phyloP scores from a whole-genome alignment of 2,888 invertebrate species.

The Temnothorax unifasciatus region DNA sequence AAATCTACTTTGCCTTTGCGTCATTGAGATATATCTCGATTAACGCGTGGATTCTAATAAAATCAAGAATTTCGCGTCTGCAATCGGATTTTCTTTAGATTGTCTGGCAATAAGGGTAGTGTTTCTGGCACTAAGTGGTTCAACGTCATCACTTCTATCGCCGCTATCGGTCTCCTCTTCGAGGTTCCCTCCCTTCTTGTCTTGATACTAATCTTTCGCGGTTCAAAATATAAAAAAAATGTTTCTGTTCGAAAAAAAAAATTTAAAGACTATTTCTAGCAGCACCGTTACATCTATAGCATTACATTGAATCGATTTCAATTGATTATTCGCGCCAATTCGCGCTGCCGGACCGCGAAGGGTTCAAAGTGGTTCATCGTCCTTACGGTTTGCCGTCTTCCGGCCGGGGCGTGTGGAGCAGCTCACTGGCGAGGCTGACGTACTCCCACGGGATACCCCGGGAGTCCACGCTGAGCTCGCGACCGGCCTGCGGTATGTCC shows the following conservation, averaged over 20 bases:
- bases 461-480: slow-evolving; percentile 85
- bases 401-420: slow-evolving; percentile 81
- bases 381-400: slow-evolving; percentile 83
- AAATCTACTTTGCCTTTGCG: slow-evolving; percentile 1
- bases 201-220: slow-evolving; percentile 19
- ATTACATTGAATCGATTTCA: background rate
- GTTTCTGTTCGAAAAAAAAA: background rate
- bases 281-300: no score
- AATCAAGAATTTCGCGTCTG: background rate
- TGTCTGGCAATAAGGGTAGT: background rate
- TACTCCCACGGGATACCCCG: slow-evolving; percentile 87
- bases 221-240: background rate
- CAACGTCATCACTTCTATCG: slow-evolving; percentile 24
- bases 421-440: slow-evolving; percentile 85
- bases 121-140: background rate
- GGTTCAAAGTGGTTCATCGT: slow-evolving; percentile 40
- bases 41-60: background rate
- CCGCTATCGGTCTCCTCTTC: slow-evolving; percentile 30
- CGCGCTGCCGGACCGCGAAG: slow-evolving; percentile 5
- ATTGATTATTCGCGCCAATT: background rate
- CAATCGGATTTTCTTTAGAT: background rate
- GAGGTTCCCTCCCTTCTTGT: background rate
- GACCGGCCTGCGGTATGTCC: slow-evolving; percentile 82
- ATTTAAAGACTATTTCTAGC: no score
- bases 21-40: background rate